Conservation (phyloP, 2,888 invertebrate species). For the Scrobipalpa atriplicella region DNA sequence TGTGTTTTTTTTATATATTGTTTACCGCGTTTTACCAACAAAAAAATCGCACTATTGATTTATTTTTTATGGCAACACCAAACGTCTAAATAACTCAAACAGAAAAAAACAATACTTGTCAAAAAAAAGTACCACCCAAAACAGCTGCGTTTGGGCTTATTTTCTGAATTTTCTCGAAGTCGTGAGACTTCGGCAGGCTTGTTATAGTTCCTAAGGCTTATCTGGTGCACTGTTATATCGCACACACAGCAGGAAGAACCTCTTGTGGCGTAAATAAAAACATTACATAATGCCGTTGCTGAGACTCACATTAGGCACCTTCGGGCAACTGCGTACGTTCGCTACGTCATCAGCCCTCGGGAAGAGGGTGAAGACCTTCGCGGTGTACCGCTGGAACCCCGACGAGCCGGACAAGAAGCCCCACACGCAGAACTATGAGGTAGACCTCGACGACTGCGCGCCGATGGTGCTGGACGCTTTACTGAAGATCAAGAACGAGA, state of each 20-base stretch:
- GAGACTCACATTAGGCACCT: slow-evolving; percentile 70
- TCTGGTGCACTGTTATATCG: slow-evolving; percentile 19
- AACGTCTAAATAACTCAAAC: neutral
- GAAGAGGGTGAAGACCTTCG: slow-evolving; percentile 89
- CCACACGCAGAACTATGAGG: slow-evolving; percentile 88
- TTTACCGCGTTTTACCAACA: neutral
- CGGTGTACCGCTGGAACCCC: slow-evolving; percentile 95
- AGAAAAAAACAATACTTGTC: slow-evolving; percentile 8
- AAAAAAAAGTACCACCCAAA: slow-evolving; percentile 19
- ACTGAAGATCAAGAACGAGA: slow-evolving; percentile 98
- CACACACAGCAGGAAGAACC: slow-evolving; percentile 26
- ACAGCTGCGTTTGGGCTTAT: slow-evolving; percentile 14
- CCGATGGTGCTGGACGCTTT: slow-evolving; percentile 98
- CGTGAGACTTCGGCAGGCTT: slow-evolving; percentile 3
- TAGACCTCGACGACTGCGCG: slow-evolving; percentile 94
- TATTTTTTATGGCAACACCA: neutral
- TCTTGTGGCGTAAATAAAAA: slow-evolving; percentile 53
- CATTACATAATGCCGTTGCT: slow-evolving; percentile 81
- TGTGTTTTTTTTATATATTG: no score
- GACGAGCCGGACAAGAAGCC: slow-evolving; percentile 93
- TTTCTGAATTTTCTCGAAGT: slow-evolving; percentile 24
- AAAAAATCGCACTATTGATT: neutral
- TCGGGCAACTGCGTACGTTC: slow-evolving; percentile 76
- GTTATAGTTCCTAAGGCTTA: neutral
- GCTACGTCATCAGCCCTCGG: slow-evolving; percentile 81